phyloP scores from a whole-genome alignment of 2,888 invertebrate species.

The Brachylomia viminalis region DNA sequence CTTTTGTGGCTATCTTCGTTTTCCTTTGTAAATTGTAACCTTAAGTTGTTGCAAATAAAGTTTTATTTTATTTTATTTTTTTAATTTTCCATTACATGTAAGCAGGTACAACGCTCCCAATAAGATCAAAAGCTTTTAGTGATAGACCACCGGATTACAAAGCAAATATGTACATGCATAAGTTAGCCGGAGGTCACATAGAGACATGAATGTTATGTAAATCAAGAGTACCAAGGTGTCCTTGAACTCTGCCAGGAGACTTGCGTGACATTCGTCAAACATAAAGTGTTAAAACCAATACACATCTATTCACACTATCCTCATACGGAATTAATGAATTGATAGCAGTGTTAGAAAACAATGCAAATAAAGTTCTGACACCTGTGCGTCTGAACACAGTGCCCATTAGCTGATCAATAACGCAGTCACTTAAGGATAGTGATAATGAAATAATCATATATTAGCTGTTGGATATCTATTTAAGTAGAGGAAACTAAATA shows the following conservation, averaged over 20 bases:
- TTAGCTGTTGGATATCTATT: conserved; percentile 12
- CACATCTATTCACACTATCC: conserved; percentile 75
- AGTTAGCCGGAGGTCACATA: conserved; percentile 47
- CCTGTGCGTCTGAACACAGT: conserved; percentile 48
- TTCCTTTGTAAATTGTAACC: too few species aligned
- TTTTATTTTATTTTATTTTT: too few species aligned
- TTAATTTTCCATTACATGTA: background rate
- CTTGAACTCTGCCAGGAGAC: conserved; percentile 79
- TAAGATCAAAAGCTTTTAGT: conserved; percentile 33
- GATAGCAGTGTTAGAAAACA: conserved; percentile 62
- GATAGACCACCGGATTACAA: conserved; percentile 31
- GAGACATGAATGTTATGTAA: conserved; percentile 63
- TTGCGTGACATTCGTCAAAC: conserved; percentile 77
- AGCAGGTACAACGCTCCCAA: background rate
- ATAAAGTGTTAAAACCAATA: conserved; percentile 81
- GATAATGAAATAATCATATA: conserved; percentile 47
- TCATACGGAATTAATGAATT: conserved; percentile 63
- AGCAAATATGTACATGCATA: conserved; percentile 56
- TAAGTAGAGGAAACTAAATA: conserved; percentile 22
- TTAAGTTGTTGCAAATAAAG: too few species aligned
- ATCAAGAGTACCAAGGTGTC: conserved; percentile 64
- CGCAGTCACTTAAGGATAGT: conserved; percentile 23
- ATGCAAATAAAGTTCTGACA: conserved; percentile 59
- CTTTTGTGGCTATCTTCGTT: too few species aligned
- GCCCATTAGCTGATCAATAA: conserved; percentile 48